phyloP scores from a whole-genome alignment of 2,113 vertebrate genomes.

The Naja naja region DNA sequence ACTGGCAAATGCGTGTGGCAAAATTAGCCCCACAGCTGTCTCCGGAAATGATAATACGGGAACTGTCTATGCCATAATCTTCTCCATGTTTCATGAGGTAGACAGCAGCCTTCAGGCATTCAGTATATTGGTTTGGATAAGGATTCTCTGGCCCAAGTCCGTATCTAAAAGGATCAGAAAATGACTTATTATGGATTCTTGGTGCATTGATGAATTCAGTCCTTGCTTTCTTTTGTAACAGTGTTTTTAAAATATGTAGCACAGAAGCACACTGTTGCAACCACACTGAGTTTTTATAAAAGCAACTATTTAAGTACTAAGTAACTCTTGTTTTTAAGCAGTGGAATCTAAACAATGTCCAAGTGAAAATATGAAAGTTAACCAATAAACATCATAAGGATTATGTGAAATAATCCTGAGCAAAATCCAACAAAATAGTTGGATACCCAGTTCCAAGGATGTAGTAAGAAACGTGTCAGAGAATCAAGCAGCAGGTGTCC shows the following conservation, averaged over 20 bases:
- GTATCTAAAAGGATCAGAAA: constrained; percentile 53
- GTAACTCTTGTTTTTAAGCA: not conserved
- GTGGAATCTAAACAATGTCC: not conserved
- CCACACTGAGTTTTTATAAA: not conserved
- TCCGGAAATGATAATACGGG: constrained; percentile 66
- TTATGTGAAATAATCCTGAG: not conserved
- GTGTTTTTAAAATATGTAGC: not conserved
- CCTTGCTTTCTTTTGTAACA: not conserved
- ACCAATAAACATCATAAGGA: not conserved
- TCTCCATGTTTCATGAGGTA: constrained; percentile 71
- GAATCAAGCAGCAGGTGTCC: no score
- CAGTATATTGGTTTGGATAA: constrained; percentile 56
- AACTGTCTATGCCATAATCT: constrained; percentile 66
- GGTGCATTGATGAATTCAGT: no score
- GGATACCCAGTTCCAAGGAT: no score
- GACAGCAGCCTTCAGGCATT: constrained; percentile 68
- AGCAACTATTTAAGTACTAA: not conserved
- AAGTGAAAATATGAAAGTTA: not conserved
- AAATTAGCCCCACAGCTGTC: constrained; percentile 71
- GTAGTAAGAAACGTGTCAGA: no score
- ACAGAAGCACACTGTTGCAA: not conserved
- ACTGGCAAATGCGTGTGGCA: constrained; percentile 66
- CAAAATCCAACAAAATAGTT: not conserved
- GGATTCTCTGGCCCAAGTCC: constrained; percentile 70
- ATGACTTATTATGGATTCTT: not conserved